Percentiles rank a stretch among this genome's conserved stretches.
phyloP scores from a whole-genome alignment of 2,797 vertebrate genomes.

The Pampus argenteus region DNA sequence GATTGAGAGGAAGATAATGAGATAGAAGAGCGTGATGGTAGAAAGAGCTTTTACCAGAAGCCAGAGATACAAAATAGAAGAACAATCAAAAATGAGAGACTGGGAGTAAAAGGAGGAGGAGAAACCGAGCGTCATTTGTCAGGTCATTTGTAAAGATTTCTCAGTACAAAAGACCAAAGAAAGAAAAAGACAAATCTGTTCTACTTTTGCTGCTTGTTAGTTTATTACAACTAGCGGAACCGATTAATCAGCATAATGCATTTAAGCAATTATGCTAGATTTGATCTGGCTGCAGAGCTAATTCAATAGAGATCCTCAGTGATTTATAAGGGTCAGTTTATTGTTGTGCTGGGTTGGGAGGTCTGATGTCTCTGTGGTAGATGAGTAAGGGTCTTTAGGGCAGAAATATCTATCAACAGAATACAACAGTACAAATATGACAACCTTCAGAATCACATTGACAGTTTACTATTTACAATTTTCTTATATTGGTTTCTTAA shows the following conservation, averaged over 20 bases:
- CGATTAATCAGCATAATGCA: slow-evolving; percentile 84
- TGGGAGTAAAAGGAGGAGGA: slow-evolving; percentile 42
- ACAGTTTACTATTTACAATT: slow-evolving; percentile 19
- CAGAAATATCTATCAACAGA: slow-evolving; percentile 48
- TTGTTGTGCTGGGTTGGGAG: slow-evolving; percentile 61
- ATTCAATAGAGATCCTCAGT: slow-evolving; percentile 78
- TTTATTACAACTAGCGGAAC: slow-evolving; percentile 74
- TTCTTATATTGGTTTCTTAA: slow-evolving; percentile 35
- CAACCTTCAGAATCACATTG: slow-evolving; percentile 12
- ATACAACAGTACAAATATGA: slow-evolving; percentile 11
- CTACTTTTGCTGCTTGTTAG: slow-evolving; percentile 57
- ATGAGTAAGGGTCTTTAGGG: slow-evolving; percentile 52
- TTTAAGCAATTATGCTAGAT: slow-evolving; percentile 82
- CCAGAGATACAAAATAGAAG: slow-evolving; percentile 45
- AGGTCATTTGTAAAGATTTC: slow-evolving; percentile 71
- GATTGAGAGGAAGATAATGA: slow-evolving; percentile 67
- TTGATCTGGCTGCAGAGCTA: slow-evolving; percentile 79
- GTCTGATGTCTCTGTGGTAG: slow-evolving; percentile 47
- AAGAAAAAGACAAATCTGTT: slow-evolving; percentile 58
- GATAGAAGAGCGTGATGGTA: slow-evolving; percentile 39
- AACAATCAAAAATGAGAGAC: slow-evolving; percentile 59
- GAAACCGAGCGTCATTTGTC: slow-evolving; percentile 54
- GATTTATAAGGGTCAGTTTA: slow-evolving; percentile 77
- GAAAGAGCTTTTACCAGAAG: slow-evolving; percentile 73
- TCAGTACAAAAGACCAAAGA: slow-evolving; percentile 31